phyloP scores from a whole-genome alignment of 2,797 vertebrate species.

The Chaetophractus vellerosus region DNA sequence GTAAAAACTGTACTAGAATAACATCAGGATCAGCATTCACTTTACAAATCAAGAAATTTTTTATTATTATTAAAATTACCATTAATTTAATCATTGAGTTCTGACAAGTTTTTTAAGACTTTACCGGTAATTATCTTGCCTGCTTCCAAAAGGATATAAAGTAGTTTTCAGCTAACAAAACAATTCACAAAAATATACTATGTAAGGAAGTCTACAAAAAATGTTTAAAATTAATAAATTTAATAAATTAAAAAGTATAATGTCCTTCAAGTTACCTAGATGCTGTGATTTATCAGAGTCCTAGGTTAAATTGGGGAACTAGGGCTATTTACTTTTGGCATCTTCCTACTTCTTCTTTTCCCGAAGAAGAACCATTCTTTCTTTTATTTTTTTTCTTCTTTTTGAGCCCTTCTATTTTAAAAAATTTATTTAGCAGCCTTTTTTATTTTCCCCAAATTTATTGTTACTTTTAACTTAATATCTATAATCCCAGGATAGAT shows the following conservation, averaged over 20 bases:
- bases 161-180: neutral
- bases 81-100: constrained; percentile 4
- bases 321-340: neutral
- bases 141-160: neutral
- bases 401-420: constrained; percentile 18
- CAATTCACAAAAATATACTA: neutral
- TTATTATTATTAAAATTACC: constrained; percentile 39
- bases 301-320: neutral
- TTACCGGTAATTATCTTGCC: neutral
- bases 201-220: neutral
- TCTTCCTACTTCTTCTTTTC: neutral
- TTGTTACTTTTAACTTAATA: constrained; percentile 54
- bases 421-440: constrained; percentile 1
- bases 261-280: neutral
- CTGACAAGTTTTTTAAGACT: neutral
- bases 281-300: neutral
- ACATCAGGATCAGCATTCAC: neutral
- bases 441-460: neutral
- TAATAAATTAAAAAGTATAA: neutral
- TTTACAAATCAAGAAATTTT: constrained; percentile 29
- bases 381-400: neutral
- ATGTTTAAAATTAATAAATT: constrained; percentile 10
- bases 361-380: neutral
- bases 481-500: neutral
- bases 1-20: neutral